Base-by-base conservation (phyloP, 1,140 invertebrate genomes). In the Periplaneta americana region DNA sequence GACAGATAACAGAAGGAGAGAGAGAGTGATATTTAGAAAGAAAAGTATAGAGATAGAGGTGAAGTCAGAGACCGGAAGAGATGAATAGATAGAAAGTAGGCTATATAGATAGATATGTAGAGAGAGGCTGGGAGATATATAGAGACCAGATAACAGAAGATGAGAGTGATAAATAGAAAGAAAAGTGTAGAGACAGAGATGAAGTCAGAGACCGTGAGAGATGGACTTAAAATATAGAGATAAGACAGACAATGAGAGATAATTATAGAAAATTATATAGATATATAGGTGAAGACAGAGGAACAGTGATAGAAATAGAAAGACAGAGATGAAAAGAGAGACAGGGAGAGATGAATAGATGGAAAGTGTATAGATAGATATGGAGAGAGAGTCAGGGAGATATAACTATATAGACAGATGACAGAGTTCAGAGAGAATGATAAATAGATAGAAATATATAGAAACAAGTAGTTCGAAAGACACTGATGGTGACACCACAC, bases 281-380 rank as follows among this genome's bases (percentile, higher is more conserved):
- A 35, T 17, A 34, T 5, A 80, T 34, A 80, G 79, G 48, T 28
- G 34, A n/a, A 75, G 79, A 80, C 35, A 80, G 37, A 80, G 79
- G 57, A 31, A 80, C 35, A 80, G 37, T 74, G 34, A 35, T 15
- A 79, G 37, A 28, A 33, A 28, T 13, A 28, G 11, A 15, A 28
- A 76, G 75, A 76, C 11, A 79, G 78, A 79, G 78, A 79, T 15
- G 22, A 75, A 31, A 33, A 15, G 11, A 15, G 35, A 79, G 32
- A 79, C 10, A 39, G 78, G 11, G 35, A 37, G 78, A 31, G 31
- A 22, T 39, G 11, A 15, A 15, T 11, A 37, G 35, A 79, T 11
- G 34, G 78, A 15, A 31, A 79, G 32, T 39, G 34, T 11, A 80
- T 28, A 48, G 2, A 57, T 57, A 17, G 39, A 57, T 5, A 57